A percentile compares a stretch with the other conserved stretches of the same genome.
Evolutionary conservation across 2,113 vertebrate species (phyloP).

Genomic region (Mustelus asterias): DNA sequence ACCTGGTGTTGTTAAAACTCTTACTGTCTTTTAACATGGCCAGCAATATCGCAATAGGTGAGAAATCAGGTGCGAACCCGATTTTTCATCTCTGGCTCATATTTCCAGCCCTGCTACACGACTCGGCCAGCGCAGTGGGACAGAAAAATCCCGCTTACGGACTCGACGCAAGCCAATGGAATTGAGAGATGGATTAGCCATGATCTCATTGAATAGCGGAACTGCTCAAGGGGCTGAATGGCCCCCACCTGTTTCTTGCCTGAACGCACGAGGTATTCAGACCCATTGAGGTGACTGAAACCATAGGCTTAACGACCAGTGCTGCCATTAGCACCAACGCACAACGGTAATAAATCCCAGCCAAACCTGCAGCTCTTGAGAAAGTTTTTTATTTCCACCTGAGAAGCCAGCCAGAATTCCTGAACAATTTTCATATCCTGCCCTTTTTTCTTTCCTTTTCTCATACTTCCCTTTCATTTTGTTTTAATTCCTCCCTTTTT

Average conservation of each 20-base stretch:
- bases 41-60: too few species aligned
- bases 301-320: background rate
- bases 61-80: too few species aligned
- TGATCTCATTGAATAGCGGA: background rate
- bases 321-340: background rate
- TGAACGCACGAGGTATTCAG: background rate
- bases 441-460: background rate
- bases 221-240: background rate
- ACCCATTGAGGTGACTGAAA: background rate
- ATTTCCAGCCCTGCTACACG: too few species aligned
- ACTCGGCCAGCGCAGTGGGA: too few species aligned
- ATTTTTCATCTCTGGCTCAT: too few species aligned
- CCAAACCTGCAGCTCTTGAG: background rate
- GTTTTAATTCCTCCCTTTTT: background rate
- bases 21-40: too few species aligned
- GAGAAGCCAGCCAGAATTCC: background rate
- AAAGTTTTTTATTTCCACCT: background rate
- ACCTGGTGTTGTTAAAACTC: too few species aligned
- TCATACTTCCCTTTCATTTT: background rate
- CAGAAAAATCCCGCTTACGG: too few species aligned
- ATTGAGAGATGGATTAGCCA: background rate
- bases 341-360: background rate
- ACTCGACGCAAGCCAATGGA: background rate
- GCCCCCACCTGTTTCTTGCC: background rate
- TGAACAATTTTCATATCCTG: background rate